Percentiles rank a stretch among this genome's conserved stretches.
phyloP scores from a whole-genome alignment of 2,888 invertebrate genomes.

The Eumerus sabulonum region DNA sequence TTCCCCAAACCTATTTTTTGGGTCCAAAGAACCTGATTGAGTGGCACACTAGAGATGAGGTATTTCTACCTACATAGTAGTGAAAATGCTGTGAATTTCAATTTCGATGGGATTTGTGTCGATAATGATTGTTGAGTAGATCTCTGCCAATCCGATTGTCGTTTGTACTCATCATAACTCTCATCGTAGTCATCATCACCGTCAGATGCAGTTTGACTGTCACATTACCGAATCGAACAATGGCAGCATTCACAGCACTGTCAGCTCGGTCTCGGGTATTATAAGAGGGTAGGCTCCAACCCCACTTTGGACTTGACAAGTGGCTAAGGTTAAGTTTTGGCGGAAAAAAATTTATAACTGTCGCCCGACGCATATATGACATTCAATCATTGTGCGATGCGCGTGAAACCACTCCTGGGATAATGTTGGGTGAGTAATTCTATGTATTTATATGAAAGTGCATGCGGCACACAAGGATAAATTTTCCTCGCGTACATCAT shows the following conservation, averaged over 20 bases:
- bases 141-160: slow-evolving; percentile 27
- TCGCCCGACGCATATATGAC: neutral
- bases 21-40: slow-evolving; percentile 43
- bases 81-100: slow-evolving; percentile 61
- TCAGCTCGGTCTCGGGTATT: no score
- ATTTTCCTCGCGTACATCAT: slow-evolving; percentile 48
- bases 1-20: no score
- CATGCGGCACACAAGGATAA: slow-evolving; percentile 60
- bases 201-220: slow-evolving; percentile 9
- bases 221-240: slow-evolving; percentile 34
- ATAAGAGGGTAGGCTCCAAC: no score
- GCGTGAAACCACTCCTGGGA: slow-evolving; percentile 43
- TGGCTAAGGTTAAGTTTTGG: slow-evolving; percentile 7
- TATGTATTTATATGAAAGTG: slow-evolving; percentile 47
- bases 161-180: slow-evolving; percentile 28
- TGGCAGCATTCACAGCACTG: slow-evolving; percentile 13
- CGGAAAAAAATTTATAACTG: slow-evolving; percentile 43
- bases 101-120: slow-evolving; percentile 19
- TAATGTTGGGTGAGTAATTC: slow-evolving; percentile 48
- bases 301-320: neutral
- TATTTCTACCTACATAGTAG: slow-evolving; percentile 39
- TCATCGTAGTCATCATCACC: slow-evolving; percentile 14
- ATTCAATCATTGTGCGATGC: neutral
- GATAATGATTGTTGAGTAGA: neutral
- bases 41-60: slow-evolving; percentile 5